A percentile compares a stretch with the other conserved stretches of the same genome.
Conservation (phyloP, 2,888 invertebrate genomes). For the Adineta ricciae region DNA sequence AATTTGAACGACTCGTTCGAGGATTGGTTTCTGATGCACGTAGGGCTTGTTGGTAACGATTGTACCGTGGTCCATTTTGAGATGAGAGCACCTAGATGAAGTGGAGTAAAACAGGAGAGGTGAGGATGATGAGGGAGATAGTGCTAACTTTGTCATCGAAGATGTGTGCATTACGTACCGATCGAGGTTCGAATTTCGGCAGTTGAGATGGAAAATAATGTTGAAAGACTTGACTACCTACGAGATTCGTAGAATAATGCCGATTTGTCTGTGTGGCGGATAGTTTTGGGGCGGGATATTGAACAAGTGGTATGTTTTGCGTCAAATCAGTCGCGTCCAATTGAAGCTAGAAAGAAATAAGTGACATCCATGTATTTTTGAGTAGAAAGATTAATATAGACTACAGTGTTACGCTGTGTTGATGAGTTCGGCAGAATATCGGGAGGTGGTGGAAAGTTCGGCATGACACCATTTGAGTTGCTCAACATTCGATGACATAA, state of each 20-base stretch:
- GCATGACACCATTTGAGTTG: slow-evolving; percentile 25
- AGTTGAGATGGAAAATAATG: background rate
- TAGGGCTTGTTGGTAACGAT: background rate
- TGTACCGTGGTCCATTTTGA: background rate
- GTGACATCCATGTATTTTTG: no score
- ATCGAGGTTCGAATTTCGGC: background rate
- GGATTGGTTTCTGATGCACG: background rate
- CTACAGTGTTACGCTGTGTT: no score
- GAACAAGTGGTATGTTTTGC: background rate
- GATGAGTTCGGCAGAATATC: no score
- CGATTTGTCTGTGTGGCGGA: background rate
- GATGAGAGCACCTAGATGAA: background rate
- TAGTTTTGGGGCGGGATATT: background rate
- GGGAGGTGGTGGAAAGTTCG: background rate
- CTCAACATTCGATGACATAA: slow-evolving; percentile 25
- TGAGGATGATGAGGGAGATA: no score
- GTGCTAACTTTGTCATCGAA: background rate
- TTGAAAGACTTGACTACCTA: background rate
- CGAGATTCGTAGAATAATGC: background rate
- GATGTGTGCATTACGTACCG: background rate
- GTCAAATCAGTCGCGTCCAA: background rate
- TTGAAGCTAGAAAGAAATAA: background rate
- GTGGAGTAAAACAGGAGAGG: background rate
- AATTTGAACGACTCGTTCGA: background rate
- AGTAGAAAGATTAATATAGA: background rate